These are phyloP conservation scores for Falco peregrinus DNA, from an alignment of 2,797 vertebrate genomes.

Conservation along the genomic window DNA sequence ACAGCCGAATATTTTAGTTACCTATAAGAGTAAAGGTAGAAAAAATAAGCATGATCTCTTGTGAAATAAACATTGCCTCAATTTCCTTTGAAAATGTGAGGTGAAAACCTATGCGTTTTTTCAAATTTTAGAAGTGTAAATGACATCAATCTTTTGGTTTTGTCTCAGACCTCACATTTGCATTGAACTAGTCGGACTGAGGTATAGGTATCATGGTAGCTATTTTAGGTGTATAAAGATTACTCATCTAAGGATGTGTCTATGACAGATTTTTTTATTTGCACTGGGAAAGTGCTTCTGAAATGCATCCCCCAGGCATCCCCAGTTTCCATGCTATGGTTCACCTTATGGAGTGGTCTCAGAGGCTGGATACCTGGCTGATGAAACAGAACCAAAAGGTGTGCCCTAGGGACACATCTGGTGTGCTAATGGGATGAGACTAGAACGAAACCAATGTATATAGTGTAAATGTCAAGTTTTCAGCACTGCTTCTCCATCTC, in stretches of 20 bases:
- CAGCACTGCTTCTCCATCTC: neutral
- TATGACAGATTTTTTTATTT: neutral
- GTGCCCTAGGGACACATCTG: neutral
- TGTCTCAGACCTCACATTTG: neutral
- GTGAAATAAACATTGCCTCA: neutral
- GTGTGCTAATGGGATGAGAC: neutral
- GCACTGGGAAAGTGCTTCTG: neutral
- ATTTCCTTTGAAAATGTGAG: neutral
- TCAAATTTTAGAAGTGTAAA: neutral
- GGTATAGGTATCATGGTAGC: neutral
- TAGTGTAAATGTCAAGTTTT: rapidly evolving
- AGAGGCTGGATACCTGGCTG: neutral
- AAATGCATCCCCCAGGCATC: neutral
- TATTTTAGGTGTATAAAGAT: neutral
- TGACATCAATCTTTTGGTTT: neutral
- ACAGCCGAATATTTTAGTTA: neutral
- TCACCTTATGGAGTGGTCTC: rapidly evolving
- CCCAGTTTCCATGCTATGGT: neutral
- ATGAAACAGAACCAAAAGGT: neutral
- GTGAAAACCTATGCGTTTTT: neutral
- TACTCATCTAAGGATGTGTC: neutral
- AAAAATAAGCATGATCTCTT: neutral
- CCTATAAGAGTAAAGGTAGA: neutral
- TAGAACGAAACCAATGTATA: neutral
- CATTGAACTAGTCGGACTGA: neutral